A percentile compares a stretch with the other conserved stretches of the same genome.
Conservation (phyloP, 2,888 invertebrate genomes). For the Tachystola acroxantha region DNA sequence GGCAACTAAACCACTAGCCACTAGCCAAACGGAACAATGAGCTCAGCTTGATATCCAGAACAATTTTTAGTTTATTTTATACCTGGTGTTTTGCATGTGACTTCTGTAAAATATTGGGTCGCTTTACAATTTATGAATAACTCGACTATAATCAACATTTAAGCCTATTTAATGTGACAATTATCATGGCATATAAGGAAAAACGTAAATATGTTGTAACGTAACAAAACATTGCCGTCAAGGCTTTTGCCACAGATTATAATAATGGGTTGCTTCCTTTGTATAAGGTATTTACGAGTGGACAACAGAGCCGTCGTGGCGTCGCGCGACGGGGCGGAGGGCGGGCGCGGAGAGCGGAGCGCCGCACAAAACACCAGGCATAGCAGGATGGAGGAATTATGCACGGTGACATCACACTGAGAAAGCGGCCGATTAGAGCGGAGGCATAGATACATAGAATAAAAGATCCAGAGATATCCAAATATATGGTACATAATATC, state of each 20-base stretch:
- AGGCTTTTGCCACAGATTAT: no score
- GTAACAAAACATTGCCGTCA: no score
- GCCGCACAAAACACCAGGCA: constrained; percentile 6
- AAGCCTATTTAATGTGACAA: no score
- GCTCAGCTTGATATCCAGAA: constrained; percentile 62
- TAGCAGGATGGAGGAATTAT: constrained; percentile 42
- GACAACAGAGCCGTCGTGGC: no score
- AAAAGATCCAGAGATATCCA: background rate
- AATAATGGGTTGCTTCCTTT: no score
- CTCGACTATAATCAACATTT: no score
- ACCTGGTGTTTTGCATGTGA: background rate
- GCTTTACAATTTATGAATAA: background rate
- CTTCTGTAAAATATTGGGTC: no score
- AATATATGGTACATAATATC: background rate
- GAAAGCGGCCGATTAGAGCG: constrained; percentile 1
- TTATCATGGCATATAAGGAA: no score
- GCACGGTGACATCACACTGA: constrained; percentile 20
- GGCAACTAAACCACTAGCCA: constrained; percentile 52
- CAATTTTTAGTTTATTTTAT: constrained; percentile 50
- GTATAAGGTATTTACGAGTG: no score
- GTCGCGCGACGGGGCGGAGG: no score
- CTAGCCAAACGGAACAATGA: constrained; percentile 34
- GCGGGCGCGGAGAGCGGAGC: background rate
- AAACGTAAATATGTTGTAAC: no score
- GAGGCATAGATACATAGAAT: constrained; percentile 4